These are phyloP conservation scores for Saccopteryx leptura DNA, from an alignment of 2,113 vertebrate genomes.

Conservation along the genomic window DNA sequence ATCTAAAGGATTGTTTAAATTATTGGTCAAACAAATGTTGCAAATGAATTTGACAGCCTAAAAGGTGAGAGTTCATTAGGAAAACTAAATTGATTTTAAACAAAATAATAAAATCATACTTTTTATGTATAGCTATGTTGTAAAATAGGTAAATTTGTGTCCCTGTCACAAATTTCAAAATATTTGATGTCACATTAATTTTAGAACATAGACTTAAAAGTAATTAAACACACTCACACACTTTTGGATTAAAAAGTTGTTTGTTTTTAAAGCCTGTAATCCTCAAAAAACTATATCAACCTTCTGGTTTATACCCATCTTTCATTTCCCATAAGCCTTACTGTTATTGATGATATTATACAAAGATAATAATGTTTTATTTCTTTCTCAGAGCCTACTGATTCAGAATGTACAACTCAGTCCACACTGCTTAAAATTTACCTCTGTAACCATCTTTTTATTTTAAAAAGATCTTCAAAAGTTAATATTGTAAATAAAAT, in stretches of 20 bases:
- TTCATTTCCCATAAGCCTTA: not conserved
- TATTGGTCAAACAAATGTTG: not conserved
- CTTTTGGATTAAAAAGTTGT: not conserved
- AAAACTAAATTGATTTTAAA: not conserved
- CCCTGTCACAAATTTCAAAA: not conserved
- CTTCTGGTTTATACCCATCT: not conserved
- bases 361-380: too few relatives aligned
- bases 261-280: not conserved
- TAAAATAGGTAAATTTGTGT: not conserved
- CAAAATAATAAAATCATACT: not conserved
- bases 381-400: too few relatives aligned
- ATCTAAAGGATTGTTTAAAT: not conserved
- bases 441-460: not conserved
- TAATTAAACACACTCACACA: not conserved
- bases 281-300: not conserved
- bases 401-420: too few relatives aligned
- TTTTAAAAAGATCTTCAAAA: not conserved
- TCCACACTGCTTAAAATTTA: not conserved
- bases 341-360: too few relatives aligned
- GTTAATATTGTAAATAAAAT: not conserved
- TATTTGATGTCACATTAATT: not conserved
- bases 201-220: not conserved
- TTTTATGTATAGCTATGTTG: not conserved
- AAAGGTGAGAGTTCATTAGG: not conserved
- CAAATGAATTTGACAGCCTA: not conserved